These are phyloP conservation scores for Tympanoctomys barrerae DNA, from an alignment of 2,797 vertebrate genomes.

Conservation along the genomic window DNA sequence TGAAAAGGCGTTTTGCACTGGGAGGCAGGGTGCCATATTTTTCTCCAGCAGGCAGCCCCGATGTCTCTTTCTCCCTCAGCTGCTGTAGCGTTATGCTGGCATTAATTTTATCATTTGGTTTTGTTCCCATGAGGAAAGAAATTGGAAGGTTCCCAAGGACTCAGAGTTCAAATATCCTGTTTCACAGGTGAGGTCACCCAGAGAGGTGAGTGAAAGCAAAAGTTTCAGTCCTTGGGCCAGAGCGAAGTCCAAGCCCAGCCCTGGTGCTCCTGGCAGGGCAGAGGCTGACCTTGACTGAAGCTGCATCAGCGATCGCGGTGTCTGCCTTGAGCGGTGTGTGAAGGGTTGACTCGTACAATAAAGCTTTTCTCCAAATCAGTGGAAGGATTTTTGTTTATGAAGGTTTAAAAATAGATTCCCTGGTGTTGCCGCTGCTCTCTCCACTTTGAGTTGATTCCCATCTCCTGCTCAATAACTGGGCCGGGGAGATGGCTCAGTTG, in stretches of 20 bases:
- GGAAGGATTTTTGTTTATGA: neutral
- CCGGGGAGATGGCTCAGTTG: too few species aligned
- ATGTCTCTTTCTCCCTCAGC: neutral
- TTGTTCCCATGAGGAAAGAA: neutral
- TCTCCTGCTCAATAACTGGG: constrained; percentile 17
- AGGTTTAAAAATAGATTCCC: constrained; percentile 58
- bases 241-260: neutral
- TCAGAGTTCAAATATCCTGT: neutral
- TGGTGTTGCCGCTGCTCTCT: neutral
- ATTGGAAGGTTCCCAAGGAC: neutral
- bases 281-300: neutral
- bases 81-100: neutral
- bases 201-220: neutral
- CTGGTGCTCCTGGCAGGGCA: neutral
- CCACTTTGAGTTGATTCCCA: neutral
- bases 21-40: neutral
- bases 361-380: neutral
- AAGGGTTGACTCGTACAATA: neutral
- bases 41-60: neutral
- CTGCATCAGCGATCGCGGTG: neutral
- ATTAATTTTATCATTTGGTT: constrained; percentile 39
- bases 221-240: neutral
- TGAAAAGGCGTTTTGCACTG: neutral
- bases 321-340: neutral
- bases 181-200: neutral